These are phyloP conservation scores for Bursaphelenchus okinawaensis DNA, from an alignment of 2,888 invertebrate species.

Conservation along the genomic window DNA sequence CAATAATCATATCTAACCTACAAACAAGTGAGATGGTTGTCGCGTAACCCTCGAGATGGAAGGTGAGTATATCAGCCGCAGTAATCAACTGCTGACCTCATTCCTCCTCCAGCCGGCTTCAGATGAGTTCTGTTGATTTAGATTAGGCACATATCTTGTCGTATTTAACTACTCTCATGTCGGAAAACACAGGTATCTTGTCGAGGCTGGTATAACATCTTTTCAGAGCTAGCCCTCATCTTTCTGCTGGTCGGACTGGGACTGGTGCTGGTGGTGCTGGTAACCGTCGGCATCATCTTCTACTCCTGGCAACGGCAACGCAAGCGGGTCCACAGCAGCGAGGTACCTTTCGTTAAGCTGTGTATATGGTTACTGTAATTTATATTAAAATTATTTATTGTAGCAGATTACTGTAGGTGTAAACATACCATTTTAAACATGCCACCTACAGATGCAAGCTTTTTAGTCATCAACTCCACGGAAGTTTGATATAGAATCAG, in stretches of 20 bases:
- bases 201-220: neutral
- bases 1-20: no score
- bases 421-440: no score
- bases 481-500: neutral
- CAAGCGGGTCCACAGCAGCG: constrained; percentile 23
- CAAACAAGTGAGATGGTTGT: no score
- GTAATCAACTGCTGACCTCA: constrained; percentile 4
- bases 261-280: constrained; percentile 32
- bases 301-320: constrained; percentile 29
- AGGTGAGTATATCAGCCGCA: constrained; percentile 2
- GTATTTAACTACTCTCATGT: neutral
- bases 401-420: neutral
- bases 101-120: neutral
- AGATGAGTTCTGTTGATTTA: neutral
- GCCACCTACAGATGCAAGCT: neutral
- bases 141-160: neutral
- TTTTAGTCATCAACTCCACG: neutral
- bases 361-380: neutral
- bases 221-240: constrained; percentile 19
- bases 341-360: constrained; percentile 8
- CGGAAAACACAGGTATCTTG: neutral
- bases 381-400: no score
- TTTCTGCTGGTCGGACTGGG: constrained; percentile 34
- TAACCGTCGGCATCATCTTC: constrained; percentile 33
- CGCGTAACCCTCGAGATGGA: no score